Evolutionary conservation across 2,113 vertebrate species (phyloP).

Genomic region (Solea solea): DNA sequence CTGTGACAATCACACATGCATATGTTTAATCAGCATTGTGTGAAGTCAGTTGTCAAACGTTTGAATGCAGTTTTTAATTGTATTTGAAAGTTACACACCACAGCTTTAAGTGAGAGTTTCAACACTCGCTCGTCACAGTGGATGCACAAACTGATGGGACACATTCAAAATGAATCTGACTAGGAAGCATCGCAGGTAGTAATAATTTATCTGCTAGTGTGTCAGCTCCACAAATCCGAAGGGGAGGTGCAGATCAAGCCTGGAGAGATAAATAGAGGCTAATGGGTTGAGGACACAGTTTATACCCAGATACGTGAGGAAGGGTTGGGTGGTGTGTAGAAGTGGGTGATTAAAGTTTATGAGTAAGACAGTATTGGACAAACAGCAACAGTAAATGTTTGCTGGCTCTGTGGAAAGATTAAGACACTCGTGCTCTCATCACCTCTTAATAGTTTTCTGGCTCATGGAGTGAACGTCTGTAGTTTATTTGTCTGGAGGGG

Average conservation of each 20-base stretch:
- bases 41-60: no score
- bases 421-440: constrained; percentile 6
- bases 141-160: no score
- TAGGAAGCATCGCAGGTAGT: no score
- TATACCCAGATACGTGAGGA: constrained; percentile 26
- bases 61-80: no score
- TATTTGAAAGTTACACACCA: no score
- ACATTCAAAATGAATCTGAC: no score
- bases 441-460: constrained; percentile 30
- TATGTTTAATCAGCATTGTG: no score
- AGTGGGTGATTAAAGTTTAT: constrained; percentile 33
- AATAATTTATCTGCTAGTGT: no score
- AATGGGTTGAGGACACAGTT: constrained; percentile 29
- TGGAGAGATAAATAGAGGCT: constrained; percentile 28
- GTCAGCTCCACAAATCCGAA: neutral
- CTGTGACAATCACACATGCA: no score
- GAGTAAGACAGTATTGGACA: constrained; percentile 23
- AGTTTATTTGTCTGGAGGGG: constrained; percentile 11
- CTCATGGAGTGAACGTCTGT: neutral
- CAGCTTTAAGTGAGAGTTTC: no score
- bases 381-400: constrained; percentile 12
- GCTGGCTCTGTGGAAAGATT: constrained; percentile 18
- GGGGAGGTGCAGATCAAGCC: neutral
- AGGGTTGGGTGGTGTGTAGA: constrained; percentile 1
- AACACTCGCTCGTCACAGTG: no score